A percentile compares a stretch with the other conserved stretches of the same genome.
phyloP scores from a whole-genome alignment of 2,888 invertebrate species.

The Drosophila niveifrons region DNA sequence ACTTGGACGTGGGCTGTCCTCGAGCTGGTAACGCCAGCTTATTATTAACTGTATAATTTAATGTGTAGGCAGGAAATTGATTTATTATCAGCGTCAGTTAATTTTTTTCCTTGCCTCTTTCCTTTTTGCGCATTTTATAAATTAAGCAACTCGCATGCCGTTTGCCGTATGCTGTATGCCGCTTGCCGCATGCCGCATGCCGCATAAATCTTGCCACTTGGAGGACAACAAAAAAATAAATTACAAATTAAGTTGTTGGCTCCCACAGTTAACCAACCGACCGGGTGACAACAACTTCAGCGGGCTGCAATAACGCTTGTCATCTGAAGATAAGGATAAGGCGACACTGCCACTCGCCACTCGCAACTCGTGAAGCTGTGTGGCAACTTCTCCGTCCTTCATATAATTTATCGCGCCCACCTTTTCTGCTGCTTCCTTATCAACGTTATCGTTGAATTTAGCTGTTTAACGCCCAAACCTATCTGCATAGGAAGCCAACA shows the following conservation, averaged over 20 bases:
- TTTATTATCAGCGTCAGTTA: slow-evolving; percentile 80
- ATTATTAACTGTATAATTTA: slow-evolving; percentile 79
- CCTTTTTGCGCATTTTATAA: slow-evolving; percentile 53
- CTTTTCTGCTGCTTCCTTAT: slow-evolving; percentile 36
- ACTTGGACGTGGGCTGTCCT: slow-evolving; percentile 70
- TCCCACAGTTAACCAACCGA: slow-evolving; percentile 76
- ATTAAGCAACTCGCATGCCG: slow-evolving; percentile 66
- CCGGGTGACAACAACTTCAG: slow-evolving; percentile 47
- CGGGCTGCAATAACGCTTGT: slow-evolving; percentile 48
- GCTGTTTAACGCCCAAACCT: slow-evolving; percentile 57
- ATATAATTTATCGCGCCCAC: slow-evolving; percentile 74
- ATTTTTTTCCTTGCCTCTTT: slow-evolving; percentile 45
- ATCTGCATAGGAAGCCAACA: slow-evolving; percentile 51
- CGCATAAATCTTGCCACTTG: slow-evolving; percentile 60
- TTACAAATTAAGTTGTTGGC: slow-evolving; percentile 81
- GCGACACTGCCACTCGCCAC: slow-evolving; percentile 13
- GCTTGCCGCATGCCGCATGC: slow-evolving; percentile 33
- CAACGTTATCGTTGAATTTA: slow-evolving; percentile 59
- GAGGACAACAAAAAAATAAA: slow-evolving; percentile 55
- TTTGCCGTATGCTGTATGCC: slow-evolving; percentile 16
- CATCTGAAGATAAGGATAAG: slow-evolving; percentile 71
- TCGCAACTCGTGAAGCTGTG: slow-evolving; percentile 32
- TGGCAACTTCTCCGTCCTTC: slow-evolving; percentile 50
- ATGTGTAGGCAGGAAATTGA: slow-evolving; percentile 80
- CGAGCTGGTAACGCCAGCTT: slow-evolving; percentile 67